Conservation (phyloP, 2,113 vertebrate genomes). For the Megaptera novaeangliae region DNA sequence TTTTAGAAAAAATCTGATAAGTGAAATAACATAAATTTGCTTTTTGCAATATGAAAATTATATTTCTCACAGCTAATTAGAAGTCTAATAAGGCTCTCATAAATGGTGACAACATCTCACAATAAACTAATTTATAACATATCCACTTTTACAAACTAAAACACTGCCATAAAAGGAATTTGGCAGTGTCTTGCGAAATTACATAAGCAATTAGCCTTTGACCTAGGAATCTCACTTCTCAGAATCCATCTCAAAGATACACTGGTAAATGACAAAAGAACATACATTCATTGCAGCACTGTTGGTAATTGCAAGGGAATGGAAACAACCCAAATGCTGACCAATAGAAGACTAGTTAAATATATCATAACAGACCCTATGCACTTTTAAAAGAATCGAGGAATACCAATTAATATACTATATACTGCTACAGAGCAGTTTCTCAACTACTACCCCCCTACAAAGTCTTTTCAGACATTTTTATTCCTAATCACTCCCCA, state of each 20-base stretch:
- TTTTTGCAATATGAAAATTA: background rate
- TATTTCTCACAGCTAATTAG: constrained; percentile 12
- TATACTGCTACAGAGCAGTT: background rate
- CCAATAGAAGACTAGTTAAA: background rate
- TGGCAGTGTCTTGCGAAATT: background rate
- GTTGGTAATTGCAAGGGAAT: background rate
- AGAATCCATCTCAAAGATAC: background rate
- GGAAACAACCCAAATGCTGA: background rate
- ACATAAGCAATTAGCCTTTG: background rate
- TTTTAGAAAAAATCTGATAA: constrained; percentile 5
- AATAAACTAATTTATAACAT: background rate
- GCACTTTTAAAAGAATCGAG: background rate
- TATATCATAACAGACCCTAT: background rate
- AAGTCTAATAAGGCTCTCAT: background rate
- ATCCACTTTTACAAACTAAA: constrained; percentile 1
- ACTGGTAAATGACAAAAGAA: constrained; percentile 14
- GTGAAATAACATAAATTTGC: background rate
- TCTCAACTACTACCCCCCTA: background rate
- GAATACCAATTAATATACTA: background rate
- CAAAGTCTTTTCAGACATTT: background rate
- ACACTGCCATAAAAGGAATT: background rate
- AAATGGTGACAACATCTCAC: background rate
- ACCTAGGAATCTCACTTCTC: background rate
- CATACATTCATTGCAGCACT: background rate
- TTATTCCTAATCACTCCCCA: background rate